Conservation (phyloP, 2,797 vertebrate genomes). For the Chelonia mydas region DNA sequence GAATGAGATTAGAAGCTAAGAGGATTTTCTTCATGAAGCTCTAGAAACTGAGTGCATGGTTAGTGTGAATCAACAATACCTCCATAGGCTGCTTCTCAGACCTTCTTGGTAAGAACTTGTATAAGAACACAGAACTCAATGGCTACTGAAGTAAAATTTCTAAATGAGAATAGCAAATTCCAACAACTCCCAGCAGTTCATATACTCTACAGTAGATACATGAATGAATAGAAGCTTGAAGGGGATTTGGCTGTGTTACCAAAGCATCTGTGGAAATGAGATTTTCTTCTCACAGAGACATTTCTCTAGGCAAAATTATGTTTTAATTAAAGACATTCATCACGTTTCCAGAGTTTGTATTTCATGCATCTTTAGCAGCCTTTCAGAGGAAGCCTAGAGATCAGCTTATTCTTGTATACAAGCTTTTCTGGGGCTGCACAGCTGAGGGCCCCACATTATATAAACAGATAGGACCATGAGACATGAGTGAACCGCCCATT, state of each 20-base stretch:
- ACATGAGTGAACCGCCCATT: neutral
- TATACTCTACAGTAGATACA: neutral
- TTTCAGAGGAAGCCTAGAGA: neutral
- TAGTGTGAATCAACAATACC: neutral
- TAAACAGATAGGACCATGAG: constrained; percentile 6
- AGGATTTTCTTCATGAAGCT: neutral
- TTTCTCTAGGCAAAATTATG: neutral
- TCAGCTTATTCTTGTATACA: neutral
- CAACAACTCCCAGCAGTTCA: neutral
- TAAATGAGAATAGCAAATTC: neutral
- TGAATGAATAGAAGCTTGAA: neutral
- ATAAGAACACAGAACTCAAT: neutral
- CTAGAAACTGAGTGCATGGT: neutral
- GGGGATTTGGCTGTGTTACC: neutral
- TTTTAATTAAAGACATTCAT: constrained; percentile 1
- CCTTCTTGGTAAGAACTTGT: neutral
- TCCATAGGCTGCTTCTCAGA: neutral
- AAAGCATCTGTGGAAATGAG: neutral
- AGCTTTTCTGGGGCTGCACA: neutral
- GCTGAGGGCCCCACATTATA: neutral
- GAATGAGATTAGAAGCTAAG: neutral
- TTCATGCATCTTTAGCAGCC: neutral
- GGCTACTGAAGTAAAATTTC: neutral
- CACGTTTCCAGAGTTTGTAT: neutral
- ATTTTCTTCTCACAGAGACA: neutral